Conservation (phyloP, 2,797 vertebrate genomes). For the Peromyscus attwateri region DNA sequence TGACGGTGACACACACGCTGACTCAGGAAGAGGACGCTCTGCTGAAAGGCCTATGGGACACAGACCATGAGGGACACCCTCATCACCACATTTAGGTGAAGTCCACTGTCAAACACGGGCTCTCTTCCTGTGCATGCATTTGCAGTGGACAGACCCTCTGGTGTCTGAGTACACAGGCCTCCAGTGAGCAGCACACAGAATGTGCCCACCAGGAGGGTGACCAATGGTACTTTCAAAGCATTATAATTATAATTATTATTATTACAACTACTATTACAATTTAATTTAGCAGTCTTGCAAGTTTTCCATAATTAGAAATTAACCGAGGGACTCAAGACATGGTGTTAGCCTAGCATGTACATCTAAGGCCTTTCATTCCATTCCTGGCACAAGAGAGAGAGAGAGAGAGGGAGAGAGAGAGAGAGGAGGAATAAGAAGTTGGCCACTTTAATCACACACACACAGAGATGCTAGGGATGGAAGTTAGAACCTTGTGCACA, state of each 20-base stretch:
- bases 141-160: fast-evolving
- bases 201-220: neutral
- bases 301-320: slow-evolving; percentile 42
- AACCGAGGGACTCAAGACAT: neutral
- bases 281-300: slow-evolving; percentile 17
- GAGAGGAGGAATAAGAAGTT: neutral
- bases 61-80: neutral
- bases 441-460: neutral
- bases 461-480: neutral
- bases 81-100: too few relatives aligned
- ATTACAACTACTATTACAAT: neutral
- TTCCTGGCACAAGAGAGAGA: too few relatives aligned
- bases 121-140: neutral
- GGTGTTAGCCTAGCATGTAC: neutral
- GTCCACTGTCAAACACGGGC: fast-evolving
- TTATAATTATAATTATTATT: neutral
- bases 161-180: fast-evolving
- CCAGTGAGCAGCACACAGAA: fast-evolving
- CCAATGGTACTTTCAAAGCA: neutral
- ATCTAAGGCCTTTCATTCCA: neutral
- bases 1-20: neutral
- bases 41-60: neutral
- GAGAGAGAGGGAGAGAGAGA: neutral
- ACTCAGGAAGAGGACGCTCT: fast-evolving
- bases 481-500: neutral